Conservation (phyloP, 53 echinoderm and acorn worm genomes). For the Antedon mediterranea region DNA sequence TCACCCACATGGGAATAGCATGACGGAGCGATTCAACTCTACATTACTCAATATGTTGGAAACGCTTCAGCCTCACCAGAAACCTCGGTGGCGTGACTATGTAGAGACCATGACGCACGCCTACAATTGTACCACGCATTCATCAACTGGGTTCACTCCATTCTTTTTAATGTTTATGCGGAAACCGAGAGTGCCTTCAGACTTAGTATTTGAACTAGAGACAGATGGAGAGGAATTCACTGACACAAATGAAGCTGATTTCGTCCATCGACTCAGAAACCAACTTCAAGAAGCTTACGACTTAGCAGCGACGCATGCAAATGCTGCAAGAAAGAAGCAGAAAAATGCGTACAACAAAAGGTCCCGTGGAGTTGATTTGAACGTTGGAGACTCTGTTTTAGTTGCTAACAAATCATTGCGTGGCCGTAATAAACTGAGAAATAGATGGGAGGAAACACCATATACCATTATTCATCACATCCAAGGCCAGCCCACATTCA, state of each 20-base stretch:
- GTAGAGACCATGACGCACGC: constrained; percentile 15
- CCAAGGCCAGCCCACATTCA: not conserved
- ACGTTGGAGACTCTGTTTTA: constrained; percentile 2
- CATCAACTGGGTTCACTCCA: constrained; percentile 19
- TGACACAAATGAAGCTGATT: not conserved
- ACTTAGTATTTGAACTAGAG: not conserved
- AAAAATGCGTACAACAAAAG: not conserved
- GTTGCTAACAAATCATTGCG: constrained; percentile 2
- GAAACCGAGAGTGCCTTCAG: constrained; percentile 9
- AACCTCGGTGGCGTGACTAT: constrained; percentile 10
- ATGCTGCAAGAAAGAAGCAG: not conserved
- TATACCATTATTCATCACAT: not conserved
- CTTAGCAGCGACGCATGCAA: not conserved
- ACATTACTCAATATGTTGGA: constrained; percentile 24
- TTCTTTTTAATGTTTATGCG: constrained; percentile 26
- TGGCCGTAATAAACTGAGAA: constrained; percentile 2
- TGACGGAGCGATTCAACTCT: constrained; percentile 24
- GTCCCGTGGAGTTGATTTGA: not conserved
- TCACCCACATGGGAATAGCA: constrained; percentile 17
- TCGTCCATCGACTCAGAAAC: not conserved
- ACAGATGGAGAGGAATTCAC: not conserved
- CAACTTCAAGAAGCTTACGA: not conserved
- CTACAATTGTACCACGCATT: constrained; percentile 18
- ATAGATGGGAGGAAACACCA: constrained; percentile 9
- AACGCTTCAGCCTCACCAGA: constrained; percentile 6